These are phyloP conservation scores for Desoria tigrina DNA, from an alignment of 2,888 invertebrate species.

Conservation along the genomic window DNA sequence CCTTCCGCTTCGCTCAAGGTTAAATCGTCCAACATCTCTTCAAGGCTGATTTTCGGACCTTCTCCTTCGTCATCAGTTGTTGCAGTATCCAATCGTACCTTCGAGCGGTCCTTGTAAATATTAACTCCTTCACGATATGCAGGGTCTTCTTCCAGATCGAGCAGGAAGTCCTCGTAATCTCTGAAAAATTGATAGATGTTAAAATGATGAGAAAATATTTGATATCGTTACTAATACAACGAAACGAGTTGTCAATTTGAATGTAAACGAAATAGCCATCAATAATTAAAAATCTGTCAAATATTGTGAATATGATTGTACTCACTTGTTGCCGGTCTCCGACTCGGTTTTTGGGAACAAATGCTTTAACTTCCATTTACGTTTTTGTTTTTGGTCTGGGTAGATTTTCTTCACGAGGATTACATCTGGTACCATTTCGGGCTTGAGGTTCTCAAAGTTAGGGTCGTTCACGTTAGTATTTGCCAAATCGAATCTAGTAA, in stretches of 20 bases:
- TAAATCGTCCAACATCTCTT: conserved; percentile 92
- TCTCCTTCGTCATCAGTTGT: conserved; percentile 63
- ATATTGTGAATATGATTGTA: too few species aligned
- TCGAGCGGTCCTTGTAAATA: conserved; percentile 69
- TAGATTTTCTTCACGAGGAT: conserved; percentile 92
- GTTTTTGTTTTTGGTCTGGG: conserved; percentile 61
- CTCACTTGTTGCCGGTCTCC: conserved; percentile 50
- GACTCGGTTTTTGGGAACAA: conserved; percentile 49
- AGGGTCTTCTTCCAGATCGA: conserved; percentile 95
- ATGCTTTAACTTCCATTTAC: conserved; percentile 76
- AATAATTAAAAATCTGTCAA: neutral
- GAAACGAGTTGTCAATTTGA: neutral
- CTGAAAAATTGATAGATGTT: conserved; percentile 61
- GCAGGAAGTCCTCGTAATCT: conserved; percentile 92
- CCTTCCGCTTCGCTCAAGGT: conserved; percentile 78
- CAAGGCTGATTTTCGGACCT: conserved; percentile 70
- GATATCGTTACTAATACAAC: conserved; percentile 3
- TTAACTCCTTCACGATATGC: conserved; percentile 86
- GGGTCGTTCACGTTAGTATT: conserved; percentile 90
- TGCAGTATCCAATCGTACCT: conserved; percentile 57
- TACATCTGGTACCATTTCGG: conserved; percentile 76
- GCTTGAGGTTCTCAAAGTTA: conserved; percentile 78
- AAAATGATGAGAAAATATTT: neutral
- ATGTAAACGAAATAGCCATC: neutral
- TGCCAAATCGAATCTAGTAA: conserved; percentile 75